Base-by-base conservation (phyloP, 2,888 invertebrate species). In the Callimorpha dominula region DNA sequence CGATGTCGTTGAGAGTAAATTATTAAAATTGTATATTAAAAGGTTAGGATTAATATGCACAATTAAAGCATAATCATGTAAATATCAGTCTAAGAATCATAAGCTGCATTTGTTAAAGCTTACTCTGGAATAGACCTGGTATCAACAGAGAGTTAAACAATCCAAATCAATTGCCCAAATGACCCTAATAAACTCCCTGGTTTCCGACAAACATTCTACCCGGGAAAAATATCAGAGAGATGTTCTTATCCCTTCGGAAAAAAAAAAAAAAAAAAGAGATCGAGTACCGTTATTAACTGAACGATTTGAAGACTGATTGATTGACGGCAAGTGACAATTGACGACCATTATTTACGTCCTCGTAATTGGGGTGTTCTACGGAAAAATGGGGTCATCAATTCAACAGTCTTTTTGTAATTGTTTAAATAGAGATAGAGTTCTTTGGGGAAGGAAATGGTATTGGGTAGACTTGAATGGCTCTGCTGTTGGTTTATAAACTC, bases 281-380 rank as follows among this genome's bases (percentile, higher is more conserved):
- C 40, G 17, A 65, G 68, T 12, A 46, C 46, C 64, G 40, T 57
- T 68, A 65, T 68, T 68, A 65, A 40, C n/a, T 40, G 54, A 64
- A 64, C 40, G 57, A 50, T 69, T 69, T 60, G 52, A 43, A 69
- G 52, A 50, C 43, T 65, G 72, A 73, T 69, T 71, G 66, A 71
- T 66, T 65, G 69, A 69, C 73, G 60, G n/a, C 65, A 73, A 70
- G 65, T 52, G 73, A 50, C 69, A 66, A 43, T n/a, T 60, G 46
- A 60, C 60, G 60, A 50, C 52, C 60, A 70, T 69, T 46, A 65
- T 65, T 69, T 49, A 65, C 43, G 31, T 65, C 17, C 42, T 31
- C 50, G 43, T 72, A 50, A 72, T 72, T 68, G 72, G 68, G 50
- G 14, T 17, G 42, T 50, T 50, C 20, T 20, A 17, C 42, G 42